Evolutionary conservation across 2,797 vertebrate species (phyloP), one percentile per base, ranked within the genome.

Genomic region (Argya squamiceps): DNA sequence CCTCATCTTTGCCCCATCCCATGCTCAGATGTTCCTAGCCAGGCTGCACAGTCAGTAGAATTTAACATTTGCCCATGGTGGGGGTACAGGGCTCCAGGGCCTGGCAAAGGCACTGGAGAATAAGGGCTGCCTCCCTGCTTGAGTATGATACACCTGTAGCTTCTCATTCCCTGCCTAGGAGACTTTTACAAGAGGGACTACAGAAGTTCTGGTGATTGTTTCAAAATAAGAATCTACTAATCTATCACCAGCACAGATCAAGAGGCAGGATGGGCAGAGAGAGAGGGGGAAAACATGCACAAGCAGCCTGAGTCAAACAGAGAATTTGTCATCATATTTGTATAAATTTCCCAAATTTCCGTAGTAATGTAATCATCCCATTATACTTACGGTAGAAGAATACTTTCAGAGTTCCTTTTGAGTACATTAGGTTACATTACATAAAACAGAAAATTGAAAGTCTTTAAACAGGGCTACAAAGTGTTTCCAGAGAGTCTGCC

Each of bases 241-340:
- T 41, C 64, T 23, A 20, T 58, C 43, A 23, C 23, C 6, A 79
- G 62, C 73, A 8, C 19, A 63, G 56, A 63, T 36, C 17, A 43
- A 32, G 43, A 19, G 2, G 3, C 0, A 0, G 0, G 15, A 2
- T 2, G 2, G 5, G 18, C 15, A 16, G 22, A 34, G 24, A 26
- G 14, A 41, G 41, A 19, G 37, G 15, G 36, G 34, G 47, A 34
- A 34, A 58, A 68, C 21, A 12, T 15, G 12, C 32, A 6, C 15
- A 32, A 64, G 32, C 67, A 92, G 65, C 69, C 44, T 77, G 56
- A 84, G 39, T 73, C 86, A 84, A 70, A 50, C 32, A 67, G 68
- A 56, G 59, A 49, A 77, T 92, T 83, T 88, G 75, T 83, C 68
- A 88, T 84, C 36, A 2, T 79, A 76, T 89, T 91, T 83, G 11